Conservation (phyloP, 2,888 invertebrate species). For the Drosophila pseudotakahashii region DNA sequence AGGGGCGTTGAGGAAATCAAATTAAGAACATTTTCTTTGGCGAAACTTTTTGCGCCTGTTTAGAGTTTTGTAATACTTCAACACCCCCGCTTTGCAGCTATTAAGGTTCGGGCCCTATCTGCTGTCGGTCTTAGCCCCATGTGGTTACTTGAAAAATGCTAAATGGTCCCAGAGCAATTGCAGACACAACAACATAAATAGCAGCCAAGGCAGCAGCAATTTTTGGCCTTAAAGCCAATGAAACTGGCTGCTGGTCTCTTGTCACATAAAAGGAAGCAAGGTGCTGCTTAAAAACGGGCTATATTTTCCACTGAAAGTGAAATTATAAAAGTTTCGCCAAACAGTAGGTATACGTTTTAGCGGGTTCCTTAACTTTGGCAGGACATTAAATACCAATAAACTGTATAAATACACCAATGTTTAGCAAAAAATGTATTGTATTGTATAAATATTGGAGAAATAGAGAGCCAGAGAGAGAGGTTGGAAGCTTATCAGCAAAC, state of each 20-base stretch:
- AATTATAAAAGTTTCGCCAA: neutral
- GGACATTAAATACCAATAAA: too few species aligned
- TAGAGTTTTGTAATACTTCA: constrained; percentile 74
- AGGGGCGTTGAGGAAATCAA: constrained; percentile 77
- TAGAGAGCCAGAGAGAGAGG: too few species aligned
- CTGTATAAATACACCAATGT: too few species aligned
- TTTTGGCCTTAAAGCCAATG: constrained; percentile 51
- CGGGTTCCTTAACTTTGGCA: too few species aligned
- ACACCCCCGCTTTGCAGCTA: constrained; percentile 36
- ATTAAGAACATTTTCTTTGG: constrained; percentile 76
- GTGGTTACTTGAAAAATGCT: constrained; percentile 80
- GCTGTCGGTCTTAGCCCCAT: constrained; percentile 71
- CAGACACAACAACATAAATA: constrained; percentile 59
- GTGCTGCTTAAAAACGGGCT: neutral
- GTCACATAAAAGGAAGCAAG: constrained; percentile 8
- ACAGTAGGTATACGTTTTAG: neutral
- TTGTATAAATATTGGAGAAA: too few species aligned
- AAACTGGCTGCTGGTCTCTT: constrained; percentile 8
- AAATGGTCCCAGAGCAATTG: constrained; percentile 80
- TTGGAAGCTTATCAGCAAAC: neutral
- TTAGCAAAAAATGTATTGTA: too few species aligned
- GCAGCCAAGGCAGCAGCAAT: constrained; percentile 24
- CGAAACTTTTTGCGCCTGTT: constrained; percentile 68
- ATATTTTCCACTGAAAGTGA: neutral
- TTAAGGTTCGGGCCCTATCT: constrained; percentile 54